Evolutionary conservation across 2,888 invertebrate genomes (phyloP).

Genomic region (Mylabris sibirica): DNA sequence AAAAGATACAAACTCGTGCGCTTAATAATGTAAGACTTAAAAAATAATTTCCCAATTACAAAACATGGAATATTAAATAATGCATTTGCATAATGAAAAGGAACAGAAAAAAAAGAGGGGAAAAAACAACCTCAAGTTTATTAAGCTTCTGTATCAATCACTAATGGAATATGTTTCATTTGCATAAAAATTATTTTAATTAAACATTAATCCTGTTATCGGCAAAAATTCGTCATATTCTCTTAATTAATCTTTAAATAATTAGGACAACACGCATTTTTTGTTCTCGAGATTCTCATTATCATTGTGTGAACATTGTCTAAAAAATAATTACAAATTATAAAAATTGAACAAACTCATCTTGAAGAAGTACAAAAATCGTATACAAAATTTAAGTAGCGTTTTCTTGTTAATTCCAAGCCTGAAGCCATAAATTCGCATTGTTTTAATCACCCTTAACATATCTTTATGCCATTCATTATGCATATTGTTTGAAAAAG

Average conservation of each 20-base stretch:
- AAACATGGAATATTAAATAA: constrained; percentile 53
- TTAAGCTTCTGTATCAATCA: constrained; percentile 50
- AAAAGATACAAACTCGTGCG: constrained; percentile 18
- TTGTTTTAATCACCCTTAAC: constrained; percentile 49
- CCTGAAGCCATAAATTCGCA: constrained; percentile 43
- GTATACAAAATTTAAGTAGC: constrained; percentile 21
- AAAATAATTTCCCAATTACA: constrained; percentile 51
- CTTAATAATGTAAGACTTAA: constrained; percentile 40
- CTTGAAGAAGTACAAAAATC: neutral
- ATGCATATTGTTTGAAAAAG: constrained; percentile 41
- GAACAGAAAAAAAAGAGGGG: neutral
- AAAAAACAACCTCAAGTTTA: constrained; percentile 44
- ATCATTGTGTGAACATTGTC: neutral
- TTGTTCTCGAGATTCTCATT: constrained; percentile 16
- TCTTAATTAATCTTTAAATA: constrained; percentile 39
- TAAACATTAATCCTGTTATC: constrained; percentile 40
- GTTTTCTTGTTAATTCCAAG: constrained; percentile 47
- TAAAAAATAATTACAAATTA: neutral
- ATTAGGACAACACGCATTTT: constrained; percentile 14
- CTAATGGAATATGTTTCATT: constrained; percentile 49
- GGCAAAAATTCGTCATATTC: constrained; percentile 24
- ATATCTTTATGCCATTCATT: constrained; percentile 45
- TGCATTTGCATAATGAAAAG: constrained; percentile 49
- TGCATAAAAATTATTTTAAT: constrained; percentile 46
- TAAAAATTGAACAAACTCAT: neutral